These are phyloP conservation scores for Ataeniobius toweri DNA, from an alignment of 2,797 vertebrate species.

Conservation along the genomic window DNA sequence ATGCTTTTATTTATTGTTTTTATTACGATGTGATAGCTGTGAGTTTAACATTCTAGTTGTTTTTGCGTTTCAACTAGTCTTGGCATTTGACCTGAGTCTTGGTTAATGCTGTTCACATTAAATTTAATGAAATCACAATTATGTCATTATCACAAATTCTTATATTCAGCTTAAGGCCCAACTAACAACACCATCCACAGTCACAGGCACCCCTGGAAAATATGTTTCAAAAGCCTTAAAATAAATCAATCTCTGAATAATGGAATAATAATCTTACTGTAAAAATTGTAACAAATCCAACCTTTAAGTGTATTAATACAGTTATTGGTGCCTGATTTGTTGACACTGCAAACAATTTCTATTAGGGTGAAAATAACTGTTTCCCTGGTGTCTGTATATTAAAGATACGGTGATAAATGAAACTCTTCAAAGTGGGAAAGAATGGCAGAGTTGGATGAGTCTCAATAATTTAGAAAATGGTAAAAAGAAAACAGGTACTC, in stretches of 20 bases:
- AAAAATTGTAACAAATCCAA: background rate
- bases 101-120: background rate
- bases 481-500: background rate
- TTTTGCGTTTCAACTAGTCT: conserved; percentile 20
- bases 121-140: background rate
- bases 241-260: too few species aligned
- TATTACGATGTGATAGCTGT: conserved; percentile 6
- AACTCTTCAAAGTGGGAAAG: background rate
- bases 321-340: background rate
- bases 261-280: too few species aligned
- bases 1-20: conserved; percentile 14
- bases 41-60: background rate
- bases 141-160: background rate
- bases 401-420: background rate
- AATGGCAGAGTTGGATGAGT: background rate
- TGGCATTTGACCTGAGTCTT: conserved; percentile 11
- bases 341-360: background rate
- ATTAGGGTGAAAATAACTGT: background rate
- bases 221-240: too few species aligned
- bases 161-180: too few species aligned
- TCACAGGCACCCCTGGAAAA: too few species aligned
- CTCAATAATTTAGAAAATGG: background rate
- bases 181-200: too few species aligned
- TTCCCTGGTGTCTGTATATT: background rate
- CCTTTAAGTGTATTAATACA: background rate